Percentiles rank a stretch among this genome's conserved stretches.
Conservation (phyloP, 2,888 invertebrate genomes). For the Cartodere bifasciata region DNA sequence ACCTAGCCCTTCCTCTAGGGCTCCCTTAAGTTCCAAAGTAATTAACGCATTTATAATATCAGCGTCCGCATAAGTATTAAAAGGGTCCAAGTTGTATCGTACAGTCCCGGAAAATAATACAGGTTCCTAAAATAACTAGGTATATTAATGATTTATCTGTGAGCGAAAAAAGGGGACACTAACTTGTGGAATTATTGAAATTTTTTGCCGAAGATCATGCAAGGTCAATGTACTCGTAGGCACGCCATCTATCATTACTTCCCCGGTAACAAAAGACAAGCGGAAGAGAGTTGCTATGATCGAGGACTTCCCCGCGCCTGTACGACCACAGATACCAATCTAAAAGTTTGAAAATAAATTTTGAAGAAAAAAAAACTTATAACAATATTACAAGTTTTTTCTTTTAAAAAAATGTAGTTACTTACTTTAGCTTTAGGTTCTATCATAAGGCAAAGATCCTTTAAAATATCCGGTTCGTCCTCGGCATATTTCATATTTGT, state of each 20-base stretch:
- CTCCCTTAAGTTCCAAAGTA: slow-evolving; percentile 38
- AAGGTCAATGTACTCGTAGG: slow-evolving; percentile 37
- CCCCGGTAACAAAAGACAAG: slow-evolving; percentile 40
- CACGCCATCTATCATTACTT: slow-evolving; percentile 41
- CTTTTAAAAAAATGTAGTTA: slow-evolving; percentile 5
- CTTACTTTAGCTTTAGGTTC: slow-evolving; percentile 39
- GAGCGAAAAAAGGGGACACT: too few species aligned
- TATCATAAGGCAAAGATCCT: slow-evolving; percentile 38
- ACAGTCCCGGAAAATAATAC: slow-evolving; percentile 52
- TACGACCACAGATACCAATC: slow-evolving; percentile 44
- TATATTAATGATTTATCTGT: too few species aligned
- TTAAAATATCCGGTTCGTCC: slow-evolving; percentile 50
- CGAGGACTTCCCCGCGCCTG: slow-evolving; percentile 45
- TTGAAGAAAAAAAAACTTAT: too few species aligned
- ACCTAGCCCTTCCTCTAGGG: slow-evolving; percentile 31
- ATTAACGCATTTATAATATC: slow-evolving; percentile 24
- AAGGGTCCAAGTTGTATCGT: slow-evolving; percentile 55
- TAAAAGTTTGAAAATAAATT: too few species aligned
- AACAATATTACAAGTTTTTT: too few species aligned
- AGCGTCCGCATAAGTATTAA: slow-evolving; percentile 35
- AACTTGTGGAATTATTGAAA: slow-evolving; percentile 53
- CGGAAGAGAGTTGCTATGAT: slow-evolving; percentile 44
- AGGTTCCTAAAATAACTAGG: slow-evolving; percentile 49
- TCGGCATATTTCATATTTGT: slow-evolving; percentile 50
- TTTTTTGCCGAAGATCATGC: slow-evolving; percentile 41